Percentiles rank a stretch among this genome's conserved stretches.
These are phyloP conservation scores for Nycteola revayana DNA, from an alignment of 2,888 invertebrate species.

Conservation along the genomic window DNA sequence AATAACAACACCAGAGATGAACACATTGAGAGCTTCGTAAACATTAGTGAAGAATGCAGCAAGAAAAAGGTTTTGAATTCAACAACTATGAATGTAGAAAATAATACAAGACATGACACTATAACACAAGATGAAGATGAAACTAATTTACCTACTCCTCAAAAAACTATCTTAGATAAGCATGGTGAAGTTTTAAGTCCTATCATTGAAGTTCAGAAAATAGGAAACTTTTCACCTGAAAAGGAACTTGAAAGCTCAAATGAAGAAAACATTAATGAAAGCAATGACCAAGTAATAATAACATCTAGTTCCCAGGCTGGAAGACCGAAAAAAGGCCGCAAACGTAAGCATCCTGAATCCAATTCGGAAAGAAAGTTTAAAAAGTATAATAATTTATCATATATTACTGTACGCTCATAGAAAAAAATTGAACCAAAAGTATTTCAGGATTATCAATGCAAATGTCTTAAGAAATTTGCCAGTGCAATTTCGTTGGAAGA, in stretches of 20 bases:
- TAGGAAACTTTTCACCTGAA: conserved; percentile 8
- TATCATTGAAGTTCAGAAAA: conserved; percentile 5
- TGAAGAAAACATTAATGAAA: conserved; percentile 10
- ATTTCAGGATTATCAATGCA: conserved; percentile 12
- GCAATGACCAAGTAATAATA: conserved; percentile 10
- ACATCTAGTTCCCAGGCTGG: conserved; percentile 7
- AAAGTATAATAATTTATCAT: conserved; percentile 10
- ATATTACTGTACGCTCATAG: conserved; percentile 4
- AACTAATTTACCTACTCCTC: conserved; percentile 8
- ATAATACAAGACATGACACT: conserved; percentile 7
- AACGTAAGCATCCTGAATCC: conserved; percentile 8
- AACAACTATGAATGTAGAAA: conserved; percentile 9
- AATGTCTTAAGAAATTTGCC: conserved; percentile 14
- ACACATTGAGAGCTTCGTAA: conserved; percentile 8
- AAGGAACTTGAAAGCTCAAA: conserved; percentile 6
- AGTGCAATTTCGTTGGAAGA: conserved; percentile 13
- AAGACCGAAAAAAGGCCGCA: conserved; percentile 13
- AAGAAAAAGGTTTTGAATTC: conserved; percentile 8
- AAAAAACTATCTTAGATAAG: conserved; percentile 6
- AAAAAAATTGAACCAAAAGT: conserved; percentile 12
- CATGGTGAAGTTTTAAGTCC: conserved; percentile 6
- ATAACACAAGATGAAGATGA: conserved; percentile 9
- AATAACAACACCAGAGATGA: conserved; percentile 8
- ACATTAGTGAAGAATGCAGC: conserved; percentile 6
- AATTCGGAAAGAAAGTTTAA: conserved; percentile 8